These are phyloP conservation scores for Cataglyphis hispanica DNA, from an alignment of 1,140 invertebrate species.

Conservation along the genomic window DNA sequence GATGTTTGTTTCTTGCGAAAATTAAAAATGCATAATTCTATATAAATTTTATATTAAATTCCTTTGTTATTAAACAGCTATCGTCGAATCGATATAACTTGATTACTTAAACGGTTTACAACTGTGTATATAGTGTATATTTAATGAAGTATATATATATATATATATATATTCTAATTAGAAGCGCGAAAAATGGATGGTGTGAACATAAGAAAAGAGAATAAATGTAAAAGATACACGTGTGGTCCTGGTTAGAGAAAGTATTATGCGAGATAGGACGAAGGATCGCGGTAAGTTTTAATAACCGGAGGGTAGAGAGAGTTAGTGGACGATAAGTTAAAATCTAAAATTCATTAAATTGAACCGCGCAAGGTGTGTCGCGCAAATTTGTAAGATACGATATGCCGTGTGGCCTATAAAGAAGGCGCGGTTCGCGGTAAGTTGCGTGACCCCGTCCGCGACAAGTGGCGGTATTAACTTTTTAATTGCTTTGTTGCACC, in stretches of 20 bases:
- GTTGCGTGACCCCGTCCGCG: conserved; percentile 47
- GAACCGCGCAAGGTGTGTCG: conserved; percentile 55
- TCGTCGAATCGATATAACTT: not conserved
- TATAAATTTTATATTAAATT: conserved; percentile 11
- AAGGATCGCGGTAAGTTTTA: conserved; percentile 73
- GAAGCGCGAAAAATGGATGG: conserved; percentile 10
- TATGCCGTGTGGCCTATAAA: conserved; percentile 62
- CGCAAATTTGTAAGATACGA: conserved; percentile 69
- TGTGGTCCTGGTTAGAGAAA: conserved; percentile 9
- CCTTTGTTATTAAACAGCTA: not conserved
- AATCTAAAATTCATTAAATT: conserved; percentile 83
- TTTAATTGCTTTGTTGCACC: conserved; percentile 66
- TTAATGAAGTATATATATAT: not conserved
- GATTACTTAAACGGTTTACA: not conserved
- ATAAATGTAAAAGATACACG: conserved; percentile 37
- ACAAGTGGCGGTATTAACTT: conserved; percentile 68
- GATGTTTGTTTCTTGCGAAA: not conserved
- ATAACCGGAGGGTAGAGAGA: conserved; percentile 73
- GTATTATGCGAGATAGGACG: conserved; percentile 66
- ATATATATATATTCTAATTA: conserved; percentile 44
- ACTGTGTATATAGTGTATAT: not conserved
- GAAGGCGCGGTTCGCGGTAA: conserved; percentile 35
- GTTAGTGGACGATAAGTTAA: conserved; percentile 78
- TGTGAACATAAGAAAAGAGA: conserved; percentile 14
- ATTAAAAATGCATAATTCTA: not conserved